Percentiles rank a stretch among this genome's conserved stretches.
phyloP scores from a whole-genome alignment of 2,888 invertebrate species.

The Creontiades dilutus region DNA sequence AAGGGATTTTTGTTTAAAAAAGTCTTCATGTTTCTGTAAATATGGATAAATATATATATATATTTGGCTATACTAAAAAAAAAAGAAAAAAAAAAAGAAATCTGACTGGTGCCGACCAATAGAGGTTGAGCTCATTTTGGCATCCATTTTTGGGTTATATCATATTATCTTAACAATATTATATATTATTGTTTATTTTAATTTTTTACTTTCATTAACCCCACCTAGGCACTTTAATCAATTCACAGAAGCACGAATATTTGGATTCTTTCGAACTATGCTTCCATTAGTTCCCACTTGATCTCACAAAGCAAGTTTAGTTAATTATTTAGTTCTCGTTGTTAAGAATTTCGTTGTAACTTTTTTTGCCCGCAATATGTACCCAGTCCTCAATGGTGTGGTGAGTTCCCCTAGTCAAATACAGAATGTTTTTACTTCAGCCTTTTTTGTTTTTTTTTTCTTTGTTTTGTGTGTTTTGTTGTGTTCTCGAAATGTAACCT shows the following conservation, averaged over 20 bases:
- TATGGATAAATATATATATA: conserved; percentile 68
- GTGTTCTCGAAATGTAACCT: conserved; percentile 73
- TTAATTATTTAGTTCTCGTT: conserved; percentile 74
- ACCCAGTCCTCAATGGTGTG: conserved; percentile 75
- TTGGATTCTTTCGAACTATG: conserved; percentile 73
- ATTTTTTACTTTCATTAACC: conserved; percentile 39
- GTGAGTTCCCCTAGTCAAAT: conserved; percentile 77
- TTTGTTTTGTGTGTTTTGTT: conserved; percentile 74
- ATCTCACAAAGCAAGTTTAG: conserved; percentile 75
- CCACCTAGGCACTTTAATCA: conserved; percentile 69
- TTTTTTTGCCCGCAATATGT: conserved; percentile 72
- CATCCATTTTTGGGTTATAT: conserved; percentile 69
- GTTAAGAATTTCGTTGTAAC: conserved; percentile 71
- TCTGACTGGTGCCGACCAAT: conserved; percentile 71
- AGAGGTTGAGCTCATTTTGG: conserved; percentile 64
- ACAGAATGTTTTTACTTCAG: conserved; percentile 74
- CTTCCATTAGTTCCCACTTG: conserved; percentile 74
- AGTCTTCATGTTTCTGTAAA: conserved; percentile 69
- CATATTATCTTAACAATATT: conserved; percentile 58
- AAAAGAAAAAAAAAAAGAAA: conserved; percentile 55
- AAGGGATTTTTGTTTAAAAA: conserved; percentile 49
- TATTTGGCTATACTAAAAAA: conserved; percentile 69
- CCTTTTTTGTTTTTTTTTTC: conserved; percentile 72
- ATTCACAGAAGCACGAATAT: conserved; percentile 72
- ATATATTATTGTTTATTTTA: conserved; percentile 50